phyloP scores from a whole-genome alignment of 2,888 invertebrate genomes.

The Papilio protenor region DNA sequence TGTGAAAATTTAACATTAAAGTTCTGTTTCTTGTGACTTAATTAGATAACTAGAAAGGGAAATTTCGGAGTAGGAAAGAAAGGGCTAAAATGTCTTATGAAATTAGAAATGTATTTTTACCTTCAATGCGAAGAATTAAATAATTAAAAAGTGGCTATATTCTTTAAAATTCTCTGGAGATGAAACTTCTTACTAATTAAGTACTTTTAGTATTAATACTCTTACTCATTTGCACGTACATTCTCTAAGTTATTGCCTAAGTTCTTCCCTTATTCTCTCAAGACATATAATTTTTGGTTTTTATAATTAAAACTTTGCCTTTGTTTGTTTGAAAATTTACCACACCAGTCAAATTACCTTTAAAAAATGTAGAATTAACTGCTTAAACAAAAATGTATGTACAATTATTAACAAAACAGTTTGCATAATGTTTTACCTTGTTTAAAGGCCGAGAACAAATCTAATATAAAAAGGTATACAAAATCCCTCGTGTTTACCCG shows the following conservation, averaged over 20 bases:
- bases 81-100: too few relatives aligned
- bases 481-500: constrained; percentile 11
- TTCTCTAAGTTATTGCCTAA: not conserved
- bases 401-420: not conserved
- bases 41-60: too few relatives aligned
- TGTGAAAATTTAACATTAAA: constrained; percentile 5
- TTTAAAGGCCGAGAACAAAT: not conserved
- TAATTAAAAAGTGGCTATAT: not conserved
- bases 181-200: not conserved
- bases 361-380: too few relatives aligned
- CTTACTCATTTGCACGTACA: constrained; percentile 14
- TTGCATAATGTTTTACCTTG: not conserved
- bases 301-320: not conserved
- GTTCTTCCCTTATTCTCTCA: not conserved
- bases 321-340: not conserved
- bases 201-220: not conserved
- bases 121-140: too few relatives aligned
- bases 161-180: not conserved
- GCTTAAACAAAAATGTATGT: not conserved
- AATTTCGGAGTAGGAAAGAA: too few relatives aligned
- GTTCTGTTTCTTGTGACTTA: not conserved
- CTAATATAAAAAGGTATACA: constrained; percentile 7
- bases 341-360: too few relatives aligned
- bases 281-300: not conserved
- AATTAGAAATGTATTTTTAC: too few relatives aligned